A percentile compares a stretch with the other conserved stretches of the same genome.
Evolutionary conservation across 2,797 vertebrate genomes (phyloP).

Genomic region (Chaunax sp.): DNA sequence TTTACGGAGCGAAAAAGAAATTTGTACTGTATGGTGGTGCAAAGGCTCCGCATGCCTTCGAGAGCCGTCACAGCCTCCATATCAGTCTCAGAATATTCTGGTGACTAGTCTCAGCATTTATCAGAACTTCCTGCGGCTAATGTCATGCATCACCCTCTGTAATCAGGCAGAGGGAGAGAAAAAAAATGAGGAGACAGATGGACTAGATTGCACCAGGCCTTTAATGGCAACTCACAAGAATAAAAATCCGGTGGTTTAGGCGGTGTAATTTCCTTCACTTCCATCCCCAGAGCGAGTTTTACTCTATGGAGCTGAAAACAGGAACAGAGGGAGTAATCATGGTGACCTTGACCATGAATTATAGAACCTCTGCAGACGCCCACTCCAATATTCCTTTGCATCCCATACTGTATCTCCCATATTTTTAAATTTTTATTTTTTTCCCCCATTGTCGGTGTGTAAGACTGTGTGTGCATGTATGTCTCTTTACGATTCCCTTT

Average conservation of each 20-base stretch:
- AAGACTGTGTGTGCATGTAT: neutral
- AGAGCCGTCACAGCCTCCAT: slow-evolving; percentile 4
- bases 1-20: slow-evolving; percentile 11
- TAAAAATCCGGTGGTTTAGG: slow-evolving; percentile 42
- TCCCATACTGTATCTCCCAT: no score
- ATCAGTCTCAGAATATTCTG: slow-evolving; percentile 40
- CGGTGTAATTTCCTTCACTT: slow-evolving; percentile 32
- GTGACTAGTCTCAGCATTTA: slow-evolving; percentile 42
- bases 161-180: slow-evolving; percentile 53
- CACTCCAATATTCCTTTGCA: neutral
- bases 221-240: slow-evolving; percentile 31
- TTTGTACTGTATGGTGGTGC: neutral
- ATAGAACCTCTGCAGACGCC: slow-evolving; percentile 12
- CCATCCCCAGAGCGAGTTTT: slow-evolving; percentile 12
- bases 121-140: slow-evolving; percentile 54
- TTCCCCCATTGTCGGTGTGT: neutral
- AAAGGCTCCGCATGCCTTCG: slow-evolving; percentile 6
- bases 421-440: no score
- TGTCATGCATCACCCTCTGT: slow-evolving; percentile 56
- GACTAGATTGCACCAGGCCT: slow-evolving; percentile 35
- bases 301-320: slow-evolving; percentile 21
- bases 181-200: slow-evolving; percentile 11
- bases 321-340: slow-evolving; percentile 5
- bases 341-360: slow-evolving; percentile 34
- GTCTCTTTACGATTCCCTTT: slow-evolving; percentile 27